Conservation (phyloP, 2,113 vertebrate species). For the Ranitomeya imitator region DNA sequence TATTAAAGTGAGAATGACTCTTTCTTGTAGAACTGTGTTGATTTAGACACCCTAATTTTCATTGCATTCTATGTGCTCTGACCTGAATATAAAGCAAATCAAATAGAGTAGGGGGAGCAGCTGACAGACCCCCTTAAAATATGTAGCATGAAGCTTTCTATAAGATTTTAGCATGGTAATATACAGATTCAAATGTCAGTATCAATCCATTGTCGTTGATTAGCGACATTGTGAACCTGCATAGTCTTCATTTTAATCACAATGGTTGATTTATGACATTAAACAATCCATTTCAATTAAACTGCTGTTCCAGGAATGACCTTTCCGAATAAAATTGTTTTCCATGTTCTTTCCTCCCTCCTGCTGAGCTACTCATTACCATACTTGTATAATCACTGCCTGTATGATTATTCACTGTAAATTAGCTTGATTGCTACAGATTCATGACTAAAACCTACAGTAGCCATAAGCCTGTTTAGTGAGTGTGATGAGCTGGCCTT, state of each 20-base stretch:
- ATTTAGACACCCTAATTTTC: not conserved
- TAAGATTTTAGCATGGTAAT: conserved; percentile 25
- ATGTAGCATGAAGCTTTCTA: conserved; percentile 27
- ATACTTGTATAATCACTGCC: conserved; percentile 1
- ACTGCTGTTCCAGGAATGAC: conserved; percentile 53
- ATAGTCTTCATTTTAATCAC: conserved; percentile 47
- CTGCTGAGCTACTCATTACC: not conserved
- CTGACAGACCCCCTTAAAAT: not conserved
- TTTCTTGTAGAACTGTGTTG: not conserved
- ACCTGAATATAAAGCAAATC: not conserved
- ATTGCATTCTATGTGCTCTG: not conserved
- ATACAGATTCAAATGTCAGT: conserved; percentile 35
- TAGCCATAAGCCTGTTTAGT: not conserved
- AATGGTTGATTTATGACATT: conserved; percentile 40
- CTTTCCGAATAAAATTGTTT: conserved; percentile 36
- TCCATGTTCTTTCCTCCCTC: not conserved
- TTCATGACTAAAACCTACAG: not conserved
- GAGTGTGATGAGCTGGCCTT: not conserved
- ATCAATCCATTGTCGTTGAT: conserved; percentile 51
- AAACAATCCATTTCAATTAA: conserved; percentile 52
- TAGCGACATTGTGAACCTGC: conserved; percentile 34
- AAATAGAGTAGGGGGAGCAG: conserved; percentile 3
- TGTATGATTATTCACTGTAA: not conserved
- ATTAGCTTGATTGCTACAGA: not conserved
- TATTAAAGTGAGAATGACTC: not conserved